phyloP scores from a whole-genome alignment of 1,140 invertebrate species.

The Whitmania pigra region DNA sequence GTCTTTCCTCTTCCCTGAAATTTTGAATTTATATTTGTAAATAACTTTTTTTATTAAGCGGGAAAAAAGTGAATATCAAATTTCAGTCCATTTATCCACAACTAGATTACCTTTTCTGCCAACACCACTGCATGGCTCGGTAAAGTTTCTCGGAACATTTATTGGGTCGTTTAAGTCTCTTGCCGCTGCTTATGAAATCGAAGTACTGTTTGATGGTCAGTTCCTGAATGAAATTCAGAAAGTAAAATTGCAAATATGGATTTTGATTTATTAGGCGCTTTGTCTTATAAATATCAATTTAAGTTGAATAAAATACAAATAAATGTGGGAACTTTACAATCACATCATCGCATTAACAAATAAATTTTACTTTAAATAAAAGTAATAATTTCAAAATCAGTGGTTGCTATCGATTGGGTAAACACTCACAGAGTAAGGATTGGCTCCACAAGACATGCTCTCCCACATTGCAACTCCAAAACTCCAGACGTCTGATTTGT shows the following conservation, averaged over 20 bases:
- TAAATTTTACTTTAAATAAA: neutral
- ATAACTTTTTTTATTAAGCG: no score
- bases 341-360: neutral
- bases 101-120: neutral
- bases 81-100: no score
- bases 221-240: neutral
- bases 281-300: no score
- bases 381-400: neutral
- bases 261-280: no score
- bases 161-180: neutral
- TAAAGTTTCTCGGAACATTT: neutral
- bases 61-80: no score
- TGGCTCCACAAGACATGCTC: neutral
- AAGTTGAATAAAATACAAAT: no score
- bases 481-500: conserved; percentile 17
- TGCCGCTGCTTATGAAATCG: neutral
- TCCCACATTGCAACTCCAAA: conserved; percentile 18
- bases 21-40: no score
- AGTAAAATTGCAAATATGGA: no score
- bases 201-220: neutral
- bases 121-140: neutral
- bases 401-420: neutral
- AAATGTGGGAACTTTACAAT: neutral
- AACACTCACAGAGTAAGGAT: neutral
- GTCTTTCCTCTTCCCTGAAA: no score